phyloP scores from a whole-genome alignment of 2,113 vertebrate species.

The Opisthocomus hoazin region DNA sequence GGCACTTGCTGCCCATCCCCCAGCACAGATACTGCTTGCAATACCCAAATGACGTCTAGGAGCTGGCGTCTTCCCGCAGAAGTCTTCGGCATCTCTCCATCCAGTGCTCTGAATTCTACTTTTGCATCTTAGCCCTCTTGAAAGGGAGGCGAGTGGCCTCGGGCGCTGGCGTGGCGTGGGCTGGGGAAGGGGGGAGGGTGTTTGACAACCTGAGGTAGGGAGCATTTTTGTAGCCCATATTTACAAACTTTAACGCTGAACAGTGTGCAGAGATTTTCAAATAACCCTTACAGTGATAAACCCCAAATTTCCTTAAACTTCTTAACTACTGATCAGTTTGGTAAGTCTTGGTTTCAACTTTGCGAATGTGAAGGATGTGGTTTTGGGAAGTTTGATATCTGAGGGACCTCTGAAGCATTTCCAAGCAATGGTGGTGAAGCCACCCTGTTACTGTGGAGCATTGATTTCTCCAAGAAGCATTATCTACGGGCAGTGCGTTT shows the following conservation, averaged over 20 bases:
- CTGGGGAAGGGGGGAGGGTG: accelerated
- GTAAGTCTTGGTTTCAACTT: accelerated
- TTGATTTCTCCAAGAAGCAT: neutral
- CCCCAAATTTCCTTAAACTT: neutral
- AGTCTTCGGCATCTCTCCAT: neutral
- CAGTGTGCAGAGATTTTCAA: neutral
- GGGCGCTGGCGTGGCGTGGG: accelerated
- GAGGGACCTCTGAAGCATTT: neutral
- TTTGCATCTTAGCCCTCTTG: accelerated
- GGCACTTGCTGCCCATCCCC: conserved; percentile 27
- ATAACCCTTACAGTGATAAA: neutral
- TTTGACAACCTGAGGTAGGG: no score
- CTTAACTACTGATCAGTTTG: accelerated
- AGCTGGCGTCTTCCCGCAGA: neutral
- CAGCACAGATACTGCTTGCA: neutral
- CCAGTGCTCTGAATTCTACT: accelerated
- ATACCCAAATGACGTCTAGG: neutral
- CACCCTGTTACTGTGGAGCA: no score
- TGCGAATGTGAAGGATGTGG: accelerated
- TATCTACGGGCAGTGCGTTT: neutral
- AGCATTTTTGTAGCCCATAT: accelerated
- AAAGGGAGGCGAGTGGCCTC: neutral
- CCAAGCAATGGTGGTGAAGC: neutral
- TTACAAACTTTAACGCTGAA: accelerated
- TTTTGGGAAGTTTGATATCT: accelerated